Percentiles rank a stretch among this genome's conserved stretches.
phyloP scores from a whole-genome alignment of 2,797 vertebrate genomes.

The Eutrigla gurnardus region DNA sequence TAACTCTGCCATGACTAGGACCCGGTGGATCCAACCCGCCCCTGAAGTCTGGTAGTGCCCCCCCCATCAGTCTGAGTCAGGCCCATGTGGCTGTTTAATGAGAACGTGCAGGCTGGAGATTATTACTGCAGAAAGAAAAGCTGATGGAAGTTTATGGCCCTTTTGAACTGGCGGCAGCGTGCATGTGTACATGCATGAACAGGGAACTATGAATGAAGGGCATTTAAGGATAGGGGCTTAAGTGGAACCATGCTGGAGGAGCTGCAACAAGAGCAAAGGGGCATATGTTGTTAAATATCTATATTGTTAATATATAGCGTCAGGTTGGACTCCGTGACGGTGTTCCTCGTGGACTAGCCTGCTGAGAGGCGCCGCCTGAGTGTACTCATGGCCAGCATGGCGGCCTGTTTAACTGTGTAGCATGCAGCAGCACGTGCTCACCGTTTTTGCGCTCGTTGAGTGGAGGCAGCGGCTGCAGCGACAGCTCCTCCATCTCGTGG shows the following conservation, averaged over 20 bases:
- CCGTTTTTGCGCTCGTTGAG: conserved; percentile 96
- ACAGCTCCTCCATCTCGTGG: conserved; percentile 94
- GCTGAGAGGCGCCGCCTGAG: too few relatives aligned
- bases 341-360: too few relatives aligned
- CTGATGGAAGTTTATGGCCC: conserved; percentile 12
- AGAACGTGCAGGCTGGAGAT: conserved; percentile 14
- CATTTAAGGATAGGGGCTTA: neutral
- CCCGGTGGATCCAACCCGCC: conserved; percentile 39
- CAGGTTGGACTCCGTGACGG: neutral
- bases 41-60: conserved; percentile 40
- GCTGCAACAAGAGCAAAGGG: neutral
- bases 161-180: neutral
- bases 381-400: neutral
- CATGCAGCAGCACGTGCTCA: conserved; percentile 75
- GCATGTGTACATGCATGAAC: neutral
- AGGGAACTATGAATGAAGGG: neutral
- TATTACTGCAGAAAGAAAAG: conserved; percentile 4
- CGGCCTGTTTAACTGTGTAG: neutral
- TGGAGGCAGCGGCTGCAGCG: conserved; percentile 93
- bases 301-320: neutral
- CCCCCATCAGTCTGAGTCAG: conserved; percentile 67
- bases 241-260: neutral
- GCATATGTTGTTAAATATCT: neutral
- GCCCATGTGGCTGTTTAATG: conserved; percentile 20
- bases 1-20: conserved; percentile 42